Evolutionary conservation across 2,113 vertebrate genomes (phyloP).

Genomic region (Macroglossus sobrinus): DNA sequence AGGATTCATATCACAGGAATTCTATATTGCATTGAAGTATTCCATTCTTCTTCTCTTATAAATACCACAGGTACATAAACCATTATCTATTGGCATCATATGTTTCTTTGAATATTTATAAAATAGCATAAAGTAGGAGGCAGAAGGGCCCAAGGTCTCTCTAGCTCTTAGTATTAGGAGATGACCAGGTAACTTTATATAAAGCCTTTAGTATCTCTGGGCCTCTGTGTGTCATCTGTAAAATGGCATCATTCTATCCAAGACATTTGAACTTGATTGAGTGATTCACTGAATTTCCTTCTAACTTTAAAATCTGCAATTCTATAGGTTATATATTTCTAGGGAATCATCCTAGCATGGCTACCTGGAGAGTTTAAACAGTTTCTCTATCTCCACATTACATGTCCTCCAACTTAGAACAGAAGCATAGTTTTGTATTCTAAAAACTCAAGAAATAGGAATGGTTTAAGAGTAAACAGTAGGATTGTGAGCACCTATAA

Average conservation of each 20-base stretch:
- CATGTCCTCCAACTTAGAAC: not conserved
- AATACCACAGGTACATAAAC: not conserved
- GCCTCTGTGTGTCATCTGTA: not conserved
- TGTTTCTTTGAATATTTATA: not conserved
- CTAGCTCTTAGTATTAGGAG: not conserved
- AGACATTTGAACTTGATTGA: not conserved
- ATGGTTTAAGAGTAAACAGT: not conserved
- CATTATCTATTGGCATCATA: not conserved
- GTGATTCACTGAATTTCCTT: not conserved
- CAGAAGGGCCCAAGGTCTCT: not conserved
- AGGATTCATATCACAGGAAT: not conserved
- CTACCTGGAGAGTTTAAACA: not conserved
- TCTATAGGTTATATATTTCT: not conserved
- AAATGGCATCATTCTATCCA: not conserved
- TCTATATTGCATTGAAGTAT: not conserved
- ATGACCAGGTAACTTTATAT: not conserved
- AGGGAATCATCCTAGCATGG: not conserved
- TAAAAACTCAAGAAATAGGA: constrained; percentile 9
- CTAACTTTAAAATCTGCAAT: not conserved
- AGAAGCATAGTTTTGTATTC: not conserved
- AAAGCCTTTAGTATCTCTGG: not conserved
- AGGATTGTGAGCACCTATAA: not conserved
- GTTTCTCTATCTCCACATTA: not conserved
- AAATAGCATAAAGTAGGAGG: not conserved
- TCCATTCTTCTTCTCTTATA: not conserved